Percentiles rank a stretch among this genome's conserved stretches.
These are phyloP conservation scores for Cinclus cinclus DNA, from an alignment of 2,113 vertebrate species.

Conservation along the genomic window DNA sequence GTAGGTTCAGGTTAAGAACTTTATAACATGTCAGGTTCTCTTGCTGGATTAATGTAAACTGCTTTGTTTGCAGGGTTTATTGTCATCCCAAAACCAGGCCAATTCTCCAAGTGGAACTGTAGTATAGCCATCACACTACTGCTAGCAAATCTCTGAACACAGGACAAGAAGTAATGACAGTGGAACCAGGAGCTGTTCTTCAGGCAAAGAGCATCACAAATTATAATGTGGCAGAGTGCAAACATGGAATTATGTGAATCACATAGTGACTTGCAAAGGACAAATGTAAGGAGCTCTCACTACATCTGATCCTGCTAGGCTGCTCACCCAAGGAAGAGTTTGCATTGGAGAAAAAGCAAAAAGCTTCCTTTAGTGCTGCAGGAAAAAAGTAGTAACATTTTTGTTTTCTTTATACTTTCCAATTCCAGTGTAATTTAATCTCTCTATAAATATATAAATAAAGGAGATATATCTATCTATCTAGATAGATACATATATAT, in stretches of 20 bases:
- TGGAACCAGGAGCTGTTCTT: slow-evolving; percentile 85
- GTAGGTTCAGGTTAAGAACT: slow-evolving; percentile 37
- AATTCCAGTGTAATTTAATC: slow-evolving; percentile 70
- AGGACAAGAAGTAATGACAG: slow-evolving; percentile 73
- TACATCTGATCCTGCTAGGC: slow-evolving; percentile 54
- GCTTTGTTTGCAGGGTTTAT: slow-evolving; percentile 93
- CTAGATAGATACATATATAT: not conserved
- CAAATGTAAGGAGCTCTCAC: slow-evolving; percentile 52
- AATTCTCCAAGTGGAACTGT: slow-evolving; percentile 94
- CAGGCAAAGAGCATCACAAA: slow-evolving; percentile 85
- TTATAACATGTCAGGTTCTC: slow-evolving; percentile 25
- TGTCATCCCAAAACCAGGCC: slow-evolving; percentile 94
- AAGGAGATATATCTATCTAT: slow-evolving; percentile 5
- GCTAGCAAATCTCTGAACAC: slow-evolving; percentile 84
- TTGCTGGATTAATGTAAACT: slow-evolving; percentile 78
- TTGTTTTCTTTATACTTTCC: slow-evolving; percentile 73
- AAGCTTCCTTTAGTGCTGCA: slow-evolving; percentile 69
- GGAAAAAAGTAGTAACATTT: slow-evolving; percentile 71
- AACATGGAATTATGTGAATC: slow-evolving; percentile 71
- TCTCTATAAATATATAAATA: slow-evolving; percentile 64
- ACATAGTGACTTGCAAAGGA: slow-evolving; percentile 66
- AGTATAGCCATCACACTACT: slow-evolving; percentile 88
- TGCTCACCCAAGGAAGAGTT: slow-evolving; percentile 66
- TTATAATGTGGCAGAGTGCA: slow-evolving; percentile 71
- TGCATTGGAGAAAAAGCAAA: not conserved